phyloP scores from a whole-genome alignment of 2,797 vertebrate species.

The Notolabrus celidotus region DNA sequence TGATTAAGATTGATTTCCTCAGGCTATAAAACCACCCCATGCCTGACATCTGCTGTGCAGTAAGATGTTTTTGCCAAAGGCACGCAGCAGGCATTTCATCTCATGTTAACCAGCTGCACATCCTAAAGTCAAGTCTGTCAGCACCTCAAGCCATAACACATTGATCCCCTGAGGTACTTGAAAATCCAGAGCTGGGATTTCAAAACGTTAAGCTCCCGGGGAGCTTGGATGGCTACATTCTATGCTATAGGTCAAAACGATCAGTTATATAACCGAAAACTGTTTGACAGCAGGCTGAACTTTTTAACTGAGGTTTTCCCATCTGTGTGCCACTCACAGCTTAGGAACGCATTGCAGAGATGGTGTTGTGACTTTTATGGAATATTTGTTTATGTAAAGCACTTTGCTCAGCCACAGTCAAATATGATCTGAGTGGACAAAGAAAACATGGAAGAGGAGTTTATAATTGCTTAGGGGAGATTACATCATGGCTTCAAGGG shows the following conservation, averaged over 20 bases:
- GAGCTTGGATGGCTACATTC: constrained; percentile 33
- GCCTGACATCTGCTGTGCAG: constrained; percentile 6
- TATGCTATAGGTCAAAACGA: constrained; percentile 34
- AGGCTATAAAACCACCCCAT: not conserved
- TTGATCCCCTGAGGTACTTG: constrained; percentile 44
- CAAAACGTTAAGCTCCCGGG: constrained; percentile 43
- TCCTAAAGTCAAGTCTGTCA: constrained; percentile 30
- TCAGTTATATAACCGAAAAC: constrained; percentile 51
- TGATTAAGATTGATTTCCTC: constrained; percentile 16
- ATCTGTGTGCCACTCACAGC: constrained; percentile 6
- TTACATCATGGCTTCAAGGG: not conserved
- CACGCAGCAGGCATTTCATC: constrained; percentile 17
- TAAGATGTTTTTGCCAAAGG: constrained; percentile 6
- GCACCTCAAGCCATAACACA: constrained; percentile 14
- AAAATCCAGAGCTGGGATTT: constrained; percentile 47
- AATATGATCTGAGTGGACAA: constrained; percentile 24
- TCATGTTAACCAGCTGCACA: constrained; percentile 18
- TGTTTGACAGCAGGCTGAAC: constrained; percentile 31
- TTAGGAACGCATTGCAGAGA: constrained; percentile 6
- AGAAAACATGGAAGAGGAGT: not conserved
- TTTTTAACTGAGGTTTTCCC: not conserved
- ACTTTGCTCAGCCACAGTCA: constrained; percentile 19
- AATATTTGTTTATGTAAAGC: constrained; percentile 49
- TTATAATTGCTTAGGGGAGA: not conserved
- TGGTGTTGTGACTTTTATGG: not conserved